Percentiles rank a stretch among this genome's conserved stretches.
Evolutionary conservation across 2,797 vertebrate species (phyloP).

Genomic region (Carapus acus): DNA sequence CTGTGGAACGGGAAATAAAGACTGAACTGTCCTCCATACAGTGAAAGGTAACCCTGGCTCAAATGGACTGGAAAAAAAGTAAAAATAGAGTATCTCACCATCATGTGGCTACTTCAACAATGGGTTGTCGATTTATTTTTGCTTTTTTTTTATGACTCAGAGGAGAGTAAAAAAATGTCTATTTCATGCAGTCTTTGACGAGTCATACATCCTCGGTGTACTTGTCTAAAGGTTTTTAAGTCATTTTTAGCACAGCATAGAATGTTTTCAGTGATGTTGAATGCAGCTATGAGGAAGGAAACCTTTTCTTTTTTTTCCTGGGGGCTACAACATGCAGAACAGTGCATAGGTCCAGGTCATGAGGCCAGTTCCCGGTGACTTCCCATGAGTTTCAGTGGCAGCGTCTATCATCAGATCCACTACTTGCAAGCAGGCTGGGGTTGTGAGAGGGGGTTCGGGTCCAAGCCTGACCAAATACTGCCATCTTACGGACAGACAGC

Average conservation of each 20-base stretch:
- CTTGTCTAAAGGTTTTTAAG: constrained; percentile 54
- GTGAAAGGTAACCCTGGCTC: constrained; percentile 61
- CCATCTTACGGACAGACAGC: constrained; percentile 58
- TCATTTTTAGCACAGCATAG: constrained; percentile 51
- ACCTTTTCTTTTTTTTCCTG: no score
- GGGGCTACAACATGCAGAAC: constrained; percentile 71
- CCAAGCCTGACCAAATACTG: constrained; percentile 44
- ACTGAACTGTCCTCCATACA: constrained; percentile 31
- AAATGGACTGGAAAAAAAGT: constrained; percentile 43
- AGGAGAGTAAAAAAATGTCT: constrained; percentile 60
- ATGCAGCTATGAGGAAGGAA: constrained; percentile 45
- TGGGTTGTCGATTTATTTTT: constrained; percentile 59
- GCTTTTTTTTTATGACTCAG: constrained; percentile 51
- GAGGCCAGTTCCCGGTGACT: constrained; percentile 52
- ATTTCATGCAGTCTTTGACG: constrained; percentile 71
- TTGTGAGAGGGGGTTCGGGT: not conserved
- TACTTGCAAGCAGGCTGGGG: constrained; percentile 32
- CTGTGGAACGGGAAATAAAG: constrained; percentile 38
- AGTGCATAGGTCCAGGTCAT: constrained; percentile 71
- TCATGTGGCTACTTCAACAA: constrained; percentile 59
- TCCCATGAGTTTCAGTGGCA: constrained; percentile 67
- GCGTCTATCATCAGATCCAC: constrained; percentile 55
- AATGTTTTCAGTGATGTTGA: constrained; percentile 61
- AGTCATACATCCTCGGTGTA: constrained; percentile 52
- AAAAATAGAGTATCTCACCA: constrained; percentile 55